Evolutionary conservation across 53 echinoderm and acorn worm species (phyloP), one percentile per base, ranked within the genome.

Genomic region (Astropecten irregularis): DNA sequence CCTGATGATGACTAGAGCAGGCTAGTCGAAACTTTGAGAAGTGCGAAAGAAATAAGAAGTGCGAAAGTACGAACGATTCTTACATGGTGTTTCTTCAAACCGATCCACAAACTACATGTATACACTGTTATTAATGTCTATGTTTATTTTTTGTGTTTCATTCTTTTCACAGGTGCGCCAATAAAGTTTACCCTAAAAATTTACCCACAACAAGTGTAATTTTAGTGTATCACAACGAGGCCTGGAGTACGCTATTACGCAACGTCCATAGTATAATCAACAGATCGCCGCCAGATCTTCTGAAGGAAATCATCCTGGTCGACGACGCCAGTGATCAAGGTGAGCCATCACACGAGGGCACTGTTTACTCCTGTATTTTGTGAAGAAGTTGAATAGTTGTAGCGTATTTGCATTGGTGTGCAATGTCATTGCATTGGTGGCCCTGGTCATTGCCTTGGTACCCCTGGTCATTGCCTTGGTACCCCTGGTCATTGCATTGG

Each of bases 271-370:
- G 95, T 66, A 93, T 95, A 44, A 95, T 95, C 55, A 95, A 95
- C 82, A 46, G 95, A 31, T 95, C 93, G 13, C 95, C 95, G 1
- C 82, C 82, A 10, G 87, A 91, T 37, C 83, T 92, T 15, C 84
- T 95, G 5, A 77, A 67, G 21, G 95, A 95, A 82, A 92, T 95
- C 38, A 95, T 95, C 13, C 87, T 95, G 36, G 92, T 95, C 0
- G 95, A 95, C 40, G 95, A 95, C 76, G 91, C 90, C 52, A 92
- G 95, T 22, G 92, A 92, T 69, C 95, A 95, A 92, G 95, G 95
- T 95, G 85, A 55, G 68, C 21, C 25, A 44, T 15, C 37, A 3
- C 37, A 15, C 23, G 11, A 8, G 51, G 6, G n/a, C 34, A 20
- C 49, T 35, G 38, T 65, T 40, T 39, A 7, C 22, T n/a, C n/a